Evolutionary conservation across 1,140 invertebrate species (phyloP).

Genomic region (Tetraneura akinire): DNA sequence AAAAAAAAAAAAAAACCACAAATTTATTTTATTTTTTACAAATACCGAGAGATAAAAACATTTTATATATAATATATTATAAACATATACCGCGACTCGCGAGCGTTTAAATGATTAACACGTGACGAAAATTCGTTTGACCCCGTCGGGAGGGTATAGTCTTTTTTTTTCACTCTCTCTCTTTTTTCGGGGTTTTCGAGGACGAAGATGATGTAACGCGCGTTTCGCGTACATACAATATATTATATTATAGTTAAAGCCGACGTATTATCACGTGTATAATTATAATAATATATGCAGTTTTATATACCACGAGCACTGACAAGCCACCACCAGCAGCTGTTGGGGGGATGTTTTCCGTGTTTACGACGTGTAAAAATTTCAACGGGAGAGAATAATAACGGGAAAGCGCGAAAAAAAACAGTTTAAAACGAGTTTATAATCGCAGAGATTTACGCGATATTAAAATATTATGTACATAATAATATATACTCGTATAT

Average conservation of each 20-base stretch:
- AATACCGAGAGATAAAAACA: neutral
- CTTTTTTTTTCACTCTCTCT: too few relatives aligned
- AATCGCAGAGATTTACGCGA: neutral
- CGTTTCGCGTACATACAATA: too few relatives aligned
- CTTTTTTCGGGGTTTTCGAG: too few relatives aligned
- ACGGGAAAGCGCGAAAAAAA: neutral
- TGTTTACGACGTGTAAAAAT: conserved; percentile 41
- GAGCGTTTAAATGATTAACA: conserved; percentile 49
- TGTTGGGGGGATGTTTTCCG: conserved; percentile 3
- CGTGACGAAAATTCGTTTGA: conserved; percentile 39
- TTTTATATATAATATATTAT: too few relatives aligned
- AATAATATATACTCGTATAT: too few relatives aligned
- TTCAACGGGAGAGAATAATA: neutral
- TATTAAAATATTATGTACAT: neutral
- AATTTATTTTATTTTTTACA: too few relatives aligned
- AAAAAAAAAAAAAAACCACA: conserved; percentile 24
- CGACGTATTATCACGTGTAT: too few relatives aligned
- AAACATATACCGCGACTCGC: neutral
- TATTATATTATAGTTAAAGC: too few relatives aligned
- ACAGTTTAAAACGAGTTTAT: neutral
- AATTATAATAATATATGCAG: too few relatives aligned
- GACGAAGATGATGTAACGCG: too few relatives aligned
- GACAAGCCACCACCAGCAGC: conserved; percentile 43
- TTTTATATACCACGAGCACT: neutral
- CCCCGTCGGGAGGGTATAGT: neutral